Base-by-base conservation (phyloP, 2,888 invertebrate genomes). In the Octodonta nipae region DNA sequence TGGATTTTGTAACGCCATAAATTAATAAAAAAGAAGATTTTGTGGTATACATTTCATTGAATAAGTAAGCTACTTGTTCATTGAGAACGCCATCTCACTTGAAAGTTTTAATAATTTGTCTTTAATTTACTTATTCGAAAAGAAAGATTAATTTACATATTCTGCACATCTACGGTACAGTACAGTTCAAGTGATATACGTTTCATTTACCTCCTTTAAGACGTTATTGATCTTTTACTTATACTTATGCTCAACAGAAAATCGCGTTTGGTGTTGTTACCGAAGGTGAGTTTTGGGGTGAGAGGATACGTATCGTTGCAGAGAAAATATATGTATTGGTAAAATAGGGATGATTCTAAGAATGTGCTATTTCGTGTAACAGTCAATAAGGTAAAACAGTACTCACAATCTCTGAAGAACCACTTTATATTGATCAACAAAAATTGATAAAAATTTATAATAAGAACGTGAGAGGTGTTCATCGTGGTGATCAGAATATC, bases 321-420 rank as follows among this genome's bases (percentile, higher is more conserved):
- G 8, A 5, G 17, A 8, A 5, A 8, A 5, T 17, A 6, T 17
- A 17, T 17, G 17, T 17, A 17, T 17, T 17, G 17, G 17, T 5
- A 17, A 17, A 17, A 17, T 8, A 6, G 6, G 6, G 8, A 6
- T 5, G 17, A 17, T 8, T 17, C 17, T 5, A 17, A 17, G 17
- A 17, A 17, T 17, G 5, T 17, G 5, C 17, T 17, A 17, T 17
- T 5, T 17, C 17, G 17, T 6, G 17, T 6, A 17, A n/a, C 29
- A 4, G 5, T 12, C n/a, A 12, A 8, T n/a, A 1, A 4, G 17
- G 15, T 29, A 7, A 13, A 29, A 11, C 3, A 17, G 5, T 29
- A 16, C 11, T 3, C 29, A 8, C 29, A 29, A 12, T 16, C 15
- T 4, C 16, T 16, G 29, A 29, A 29, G 10, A 29, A 29, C 4